Evolutionary conservation across 2,113 vertebrate species (phyloP).

Genomic region (Sapayoa aenigma): DNA sequence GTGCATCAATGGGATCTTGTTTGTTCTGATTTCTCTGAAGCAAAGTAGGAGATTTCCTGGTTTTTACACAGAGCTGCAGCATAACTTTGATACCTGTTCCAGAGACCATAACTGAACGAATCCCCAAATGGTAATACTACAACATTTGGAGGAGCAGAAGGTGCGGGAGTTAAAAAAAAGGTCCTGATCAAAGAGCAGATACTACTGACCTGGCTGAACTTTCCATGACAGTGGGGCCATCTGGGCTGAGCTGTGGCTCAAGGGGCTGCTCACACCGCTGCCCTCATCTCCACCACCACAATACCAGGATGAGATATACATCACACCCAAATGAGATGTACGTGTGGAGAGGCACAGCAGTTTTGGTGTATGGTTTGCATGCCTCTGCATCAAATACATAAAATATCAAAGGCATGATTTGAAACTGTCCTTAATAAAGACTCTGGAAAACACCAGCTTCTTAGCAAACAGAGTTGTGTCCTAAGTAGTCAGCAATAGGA

Average conservation of each 20-base stretch:
- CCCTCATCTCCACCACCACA: not conserved
- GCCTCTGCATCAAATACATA: not conserved
- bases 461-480: slow-evolving; percentile 39
- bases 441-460: not conserved
- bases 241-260: not conserved
- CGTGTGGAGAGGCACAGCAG: not conserved
- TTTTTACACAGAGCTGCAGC: not conserved
- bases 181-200: not conserved
- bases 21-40: slow-evolving; percentile 13
- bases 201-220: not conserved
- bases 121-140: not conserved
- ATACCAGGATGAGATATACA: not conserved
- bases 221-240: fast-evolving
- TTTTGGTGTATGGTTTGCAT: not conserved
- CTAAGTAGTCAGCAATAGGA: slow-evolving; percentile 8
- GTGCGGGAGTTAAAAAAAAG: not conserved
- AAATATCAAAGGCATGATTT: not conserved
- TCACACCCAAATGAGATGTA: fast-evolving
- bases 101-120: slow-evolving; percentile 18
- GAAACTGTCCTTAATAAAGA: not conserved
- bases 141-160: not conserved
- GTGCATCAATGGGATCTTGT: slow-evolving; percentile 17
- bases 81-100: slow-evolving; percentile 1
- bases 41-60: not conserved
- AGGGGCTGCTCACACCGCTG: not conserved